Evolutionary conservation across 2,888 invertebrate species (phyloP), one percentile per base, ranked within the genome.

Genomic region (Lymantria dispar): DNA sequence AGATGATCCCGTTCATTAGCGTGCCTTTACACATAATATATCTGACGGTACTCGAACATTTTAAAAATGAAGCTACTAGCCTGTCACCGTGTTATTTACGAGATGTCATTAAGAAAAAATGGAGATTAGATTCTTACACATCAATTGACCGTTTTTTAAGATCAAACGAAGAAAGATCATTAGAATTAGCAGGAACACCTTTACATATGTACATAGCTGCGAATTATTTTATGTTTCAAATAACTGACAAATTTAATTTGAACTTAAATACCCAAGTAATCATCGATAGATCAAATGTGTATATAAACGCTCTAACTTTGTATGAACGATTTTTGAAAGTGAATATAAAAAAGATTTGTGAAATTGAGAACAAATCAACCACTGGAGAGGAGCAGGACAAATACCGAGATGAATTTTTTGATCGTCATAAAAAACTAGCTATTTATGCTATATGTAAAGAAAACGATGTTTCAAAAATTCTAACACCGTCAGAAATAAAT

Each of bases 181-280:
- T 62, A 9, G 66, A 70, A 31, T 58, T 76, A 22, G 60, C 73
- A 0, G 72, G 70, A n/a, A 77, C 73, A 31, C 77, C 77, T 10
- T 61, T 78, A 13, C 72, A 74, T 50, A 64, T 78, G 52, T 76
- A 76, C 43, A 50, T 78, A 48, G 69, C 66, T 13, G 70, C 70
- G 1, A 72, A 71, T 52, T 77, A 74, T 52, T 74, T 76, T 38
- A 53, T 58, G 45, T 53, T 58, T 47, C 66, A 74, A 38, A 59
- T 74, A 36, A 66, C 65, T 49, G 70, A 71, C 30, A 58, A 59
- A 50, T 50, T 76, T 10, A 52, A 63, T 14, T 47, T 73, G n/a
- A 37, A 53, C 30, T 3, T 70, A 30, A 54, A 72, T 41, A 44
- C 41, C n/a, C 41, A 56, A 0, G 63, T 64, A 40, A 50, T 66